Evolutionary conservation across 2,797 vertebrate species (phyloP), one percentile per base, ranked within the genome.

Genomic region (Xiphophorus birchmanni): DNA sequence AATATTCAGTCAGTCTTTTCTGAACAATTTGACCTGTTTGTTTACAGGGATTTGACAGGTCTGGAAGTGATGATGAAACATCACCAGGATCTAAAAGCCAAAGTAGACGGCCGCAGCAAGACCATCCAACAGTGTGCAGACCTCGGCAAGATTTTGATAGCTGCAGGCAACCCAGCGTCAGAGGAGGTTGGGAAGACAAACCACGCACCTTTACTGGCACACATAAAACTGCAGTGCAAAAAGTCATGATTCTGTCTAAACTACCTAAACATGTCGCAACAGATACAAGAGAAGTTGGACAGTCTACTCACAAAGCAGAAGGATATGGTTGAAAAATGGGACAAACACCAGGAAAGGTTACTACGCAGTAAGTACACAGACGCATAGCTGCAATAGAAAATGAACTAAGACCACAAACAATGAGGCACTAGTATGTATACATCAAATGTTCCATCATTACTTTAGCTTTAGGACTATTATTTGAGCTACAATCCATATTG

Each of bases 261-360:
- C 52, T 67, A 78, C 50, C 29, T 85, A 26, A 15, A n/a, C 83
- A 72, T 84, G 65, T 87, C 82, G 52, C 74, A 54, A 23, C 92
- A 99, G 98, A 98, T 99, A 79, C 95, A 96, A 32, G 98, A 98
- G 93, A 97, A 99, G 92, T 88, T 99, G 88, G 96, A 97, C 26
- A 96, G 97, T 88, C 95, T 99, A 79, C 95, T 97, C 91, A 95
- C 96, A 11, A 97, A 97, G 85, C 96, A 98, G 92, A 97, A 94
- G 86, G 97, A 98, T 86, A 96, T 97, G 4, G 93, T 95, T 40
- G 95, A 97, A 69, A 97, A 97, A 91, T 99, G 97, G 97, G 96
- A 96, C 83, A 95, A 87, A 86, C 94, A 96, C 89, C 95, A 96
- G 90, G 95, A 96, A 40, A 95, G 67, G 85, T 92, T 96, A 80